Evolutionary conservation across 2,113 vertebrate genomes (phyloP), one percentile per base, ranked within the genome.

Genomic region (Isichthys henryi): DNA sequence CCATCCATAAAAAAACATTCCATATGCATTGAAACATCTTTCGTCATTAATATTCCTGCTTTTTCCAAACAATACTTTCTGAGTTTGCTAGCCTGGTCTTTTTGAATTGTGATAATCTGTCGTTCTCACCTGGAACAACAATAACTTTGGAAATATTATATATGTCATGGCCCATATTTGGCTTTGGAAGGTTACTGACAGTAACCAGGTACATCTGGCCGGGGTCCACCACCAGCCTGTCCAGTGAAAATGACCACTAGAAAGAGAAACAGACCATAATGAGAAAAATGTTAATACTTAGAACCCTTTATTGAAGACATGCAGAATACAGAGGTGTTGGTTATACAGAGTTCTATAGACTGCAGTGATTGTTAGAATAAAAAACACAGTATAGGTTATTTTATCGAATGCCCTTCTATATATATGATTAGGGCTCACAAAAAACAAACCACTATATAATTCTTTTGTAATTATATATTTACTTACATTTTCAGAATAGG

Each of bases 211-310:
- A 90, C 21, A 5, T 48, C 50, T 90, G 87, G 5, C 0, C 87
- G 43, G 90, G 90, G 8, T 88, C 87, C 52, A 84, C 90, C 77
- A 88, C 77, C 52, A 90, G 23, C 0, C 90, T 88, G 77, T 90
- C 87, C 86, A 90, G 13, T 84, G 52, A 90, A 90, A 90, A 90
- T 83, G 90, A 88, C 87, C 87, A 90, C 90, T 90, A 50, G 15
- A 87, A 77, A 90, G 53, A 84, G 19, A 83, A 35, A 35, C 27
- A 53, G 48, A 87, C 50, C 50, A 87, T 39, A 53, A 87, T 31
- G 17, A 87, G 27, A 39, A 27, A 56, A 53, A 35, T 17, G 6
- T 43, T 43, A 82, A 82, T 46, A n/a, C 35, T 48, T 23, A 48
- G 23, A 84, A 84, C 80, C 6, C 35, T 77, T 39, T 2, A 77